Evolutionary conservation across 2,888 invertebrate species (phyloP), one percentile per base, ranked within the genome.

Genomic region (Scrobipalpa atriplicella): DNA sequence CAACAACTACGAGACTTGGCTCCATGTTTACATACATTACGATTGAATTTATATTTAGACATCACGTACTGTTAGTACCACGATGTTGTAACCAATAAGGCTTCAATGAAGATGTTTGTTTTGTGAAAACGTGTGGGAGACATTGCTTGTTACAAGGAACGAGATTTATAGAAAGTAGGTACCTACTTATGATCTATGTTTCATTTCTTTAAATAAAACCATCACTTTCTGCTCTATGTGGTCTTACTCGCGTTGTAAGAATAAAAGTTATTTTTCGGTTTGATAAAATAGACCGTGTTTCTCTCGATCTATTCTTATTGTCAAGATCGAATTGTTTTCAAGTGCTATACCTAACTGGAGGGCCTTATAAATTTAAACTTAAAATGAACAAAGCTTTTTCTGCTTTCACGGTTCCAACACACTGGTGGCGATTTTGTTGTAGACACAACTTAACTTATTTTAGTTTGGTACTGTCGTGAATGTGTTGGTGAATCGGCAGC

Each of bases 11-110:
- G 47, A 16, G 47, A 47, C 47, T 47, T 47, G 47, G 47, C 47
- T 47, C 5, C 47, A 47, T 47, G 47, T 47, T 47, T 47, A 47
- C 47, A 47, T 47, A 47, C n/a, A 47, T 47, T 16, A 1, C n/a
- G 47, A 47, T 54, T 21, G 54, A 19, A 38, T 29, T 38, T 36
- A 29, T 58, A 58, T 58, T 58, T 38, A 58, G 36, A 58, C 29
- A 58, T 38, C 36, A 58, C 36, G 29, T 58, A 58, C 58, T 36
- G 58, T 21, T 58, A 36, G 18, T 29, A 5, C 9, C 11, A 56
- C 19, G 19, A 56, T 8, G 16, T 19, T 56, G 54, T 56, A 21
- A 10, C 21, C 13, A 13, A 56, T 29, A 56, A 10, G 19, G 54
- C 29, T 13, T 19, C 19, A 19, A 52, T 52, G 19, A 52, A 52